Percentiles rank a stretch among this genome's conserved stretches.
Conservation (phyloP, 2,797 vertebrate species). For the Micropoecilia bifurca region DNA sequence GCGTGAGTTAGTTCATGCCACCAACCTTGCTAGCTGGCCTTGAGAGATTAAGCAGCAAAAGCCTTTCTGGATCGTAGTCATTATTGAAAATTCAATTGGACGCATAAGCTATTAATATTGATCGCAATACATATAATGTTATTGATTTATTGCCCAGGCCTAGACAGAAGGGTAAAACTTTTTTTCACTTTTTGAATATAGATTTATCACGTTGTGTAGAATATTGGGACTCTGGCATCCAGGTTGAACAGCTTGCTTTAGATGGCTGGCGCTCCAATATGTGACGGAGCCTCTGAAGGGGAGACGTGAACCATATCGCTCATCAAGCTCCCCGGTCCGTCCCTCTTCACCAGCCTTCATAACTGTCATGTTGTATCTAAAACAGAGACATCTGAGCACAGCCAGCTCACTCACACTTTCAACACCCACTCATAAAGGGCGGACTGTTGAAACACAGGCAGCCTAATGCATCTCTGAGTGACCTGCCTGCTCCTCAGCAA, state of each 20-base stretch:
- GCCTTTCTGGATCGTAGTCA: too few relatives aligned
- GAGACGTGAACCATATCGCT: conserved; percentile 46
- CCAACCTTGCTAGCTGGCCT: too few relatives aligned
- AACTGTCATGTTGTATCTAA: conserved; percentile 72
- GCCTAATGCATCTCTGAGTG: conserved; percentile 50
- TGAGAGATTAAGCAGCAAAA: too few relatives aligned
- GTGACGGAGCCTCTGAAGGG: conserved; percentile 41
- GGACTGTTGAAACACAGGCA: conserved; percentile 67
- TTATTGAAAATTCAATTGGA: too few relatives aligned
- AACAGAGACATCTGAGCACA: conserved; percentile 69
- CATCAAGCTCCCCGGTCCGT: conserved; percentile 42
- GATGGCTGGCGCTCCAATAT: conserved; percentile 27
- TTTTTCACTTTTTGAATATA: not conserved
- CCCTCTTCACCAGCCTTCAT: conserved; percentile 63
- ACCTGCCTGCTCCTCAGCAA: conserved; percentile 20
- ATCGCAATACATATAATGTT: too few relatives aligned
- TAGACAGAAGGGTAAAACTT: too few relatives aligned
- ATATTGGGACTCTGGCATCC: not conserved
- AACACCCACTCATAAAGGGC: conserved; percentile 78
- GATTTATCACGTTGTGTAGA: not conserved
- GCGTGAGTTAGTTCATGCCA: too few relatives aligned
- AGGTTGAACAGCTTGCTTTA: not conserved
- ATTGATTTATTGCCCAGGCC: too few relatives aligned
- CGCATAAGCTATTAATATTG: too few relatives aligned
- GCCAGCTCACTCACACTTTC: conserved; percentile 62